Base-by-base conservation (phyloP, 1,140 invertebrate genomes). In the Contarinia nasturtii region DNA sequence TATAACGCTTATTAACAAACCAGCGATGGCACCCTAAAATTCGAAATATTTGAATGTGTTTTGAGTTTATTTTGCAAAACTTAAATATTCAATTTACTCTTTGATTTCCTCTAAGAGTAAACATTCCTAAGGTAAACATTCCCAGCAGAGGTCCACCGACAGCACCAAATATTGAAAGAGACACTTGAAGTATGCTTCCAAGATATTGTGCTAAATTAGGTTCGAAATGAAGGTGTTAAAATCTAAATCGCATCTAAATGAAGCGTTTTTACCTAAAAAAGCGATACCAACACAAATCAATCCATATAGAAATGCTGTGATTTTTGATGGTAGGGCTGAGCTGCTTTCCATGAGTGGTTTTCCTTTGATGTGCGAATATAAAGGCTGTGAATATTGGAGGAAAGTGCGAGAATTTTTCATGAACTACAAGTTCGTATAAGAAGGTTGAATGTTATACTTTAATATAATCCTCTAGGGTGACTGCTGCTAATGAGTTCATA, bases 401-500 rank as follows among this genome's bases (percentile, higher is more conserved):
- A 37, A 48, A 18, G 4, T 20, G 5, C 7, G 17, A 14, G 38
- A 7, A 47, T 48, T 42, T 14, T 5, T 15, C 4, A 4, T 15
- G 4, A 14, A 4, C 47, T 15, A 17, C 47, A 41, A n/a, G n/a
- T n/a, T n/a, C n/a, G n/a, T 2, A 14, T 3, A 43, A 17, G 17
- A 20, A 22, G 43, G 14, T 5, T n/a, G 14, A n/a, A n/a, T n/a
- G n/a, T 44, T 15, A 49, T 55, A 60, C 59, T 57, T 78, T 78
- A 2, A 84, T 60, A 55, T 86, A 86, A 65, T 90, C 86, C 62
- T 89, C 82, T 52, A 87, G 64, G 1, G 82, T 86, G 5, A 90
- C 82, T 11, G 86, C 86, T 2, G 87, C 75, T 48, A 91, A 61
- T 7, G 85, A 86, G 60, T 87, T 89, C 14, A 59, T 14, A 80